Conservation (phyloP, 2,797 vertebrate species). For the Myotis myotis region DNA sequence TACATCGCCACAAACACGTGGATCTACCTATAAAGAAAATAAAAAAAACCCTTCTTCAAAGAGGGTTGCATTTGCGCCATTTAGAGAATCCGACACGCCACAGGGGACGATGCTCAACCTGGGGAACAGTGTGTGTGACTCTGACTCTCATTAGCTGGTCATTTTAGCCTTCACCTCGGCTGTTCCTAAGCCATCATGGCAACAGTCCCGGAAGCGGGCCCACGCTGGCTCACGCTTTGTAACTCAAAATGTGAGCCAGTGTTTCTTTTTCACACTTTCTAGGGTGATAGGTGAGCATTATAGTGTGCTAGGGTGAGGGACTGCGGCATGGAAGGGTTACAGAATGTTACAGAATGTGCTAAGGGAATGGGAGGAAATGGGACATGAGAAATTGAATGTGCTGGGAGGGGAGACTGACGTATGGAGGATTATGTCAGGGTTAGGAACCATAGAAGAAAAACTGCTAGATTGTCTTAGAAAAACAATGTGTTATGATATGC, state of each 20-base stretch:
- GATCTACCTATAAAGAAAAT: background rate
- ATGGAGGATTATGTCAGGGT: no score
- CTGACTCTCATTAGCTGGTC: background rate
- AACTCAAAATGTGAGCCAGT: background rate
- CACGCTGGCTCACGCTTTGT: fast-evolving
- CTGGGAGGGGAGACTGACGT: no score
- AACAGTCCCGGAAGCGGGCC: background rate
- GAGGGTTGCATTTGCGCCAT: background rate
- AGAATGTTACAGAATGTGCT: no score
- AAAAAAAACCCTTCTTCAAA: no score
- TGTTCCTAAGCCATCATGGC: background rate
- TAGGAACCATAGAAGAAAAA: no score
- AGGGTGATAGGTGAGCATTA: background rate
- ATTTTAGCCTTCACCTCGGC: background rate
- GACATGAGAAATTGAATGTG: no score
- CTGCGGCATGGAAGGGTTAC: no score
- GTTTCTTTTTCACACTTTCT: background rate
- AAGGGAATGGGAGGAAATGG: no score
- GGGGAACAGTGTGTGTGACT: background rate
- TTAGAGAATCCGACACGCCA: background rate
- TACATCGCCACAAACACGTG: background rate
- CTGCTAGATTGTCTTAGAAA: no score
- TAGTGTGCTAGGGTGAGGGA: no score
- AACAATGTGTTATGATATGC: no score
- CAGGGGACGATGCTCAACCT: background rate